Evolutionary conservation across 2,888 invertebrate genomes (phyloP), one percentile per base, ranked within the genome.

Genomic region (Stegana nigrithorax): DNA sequence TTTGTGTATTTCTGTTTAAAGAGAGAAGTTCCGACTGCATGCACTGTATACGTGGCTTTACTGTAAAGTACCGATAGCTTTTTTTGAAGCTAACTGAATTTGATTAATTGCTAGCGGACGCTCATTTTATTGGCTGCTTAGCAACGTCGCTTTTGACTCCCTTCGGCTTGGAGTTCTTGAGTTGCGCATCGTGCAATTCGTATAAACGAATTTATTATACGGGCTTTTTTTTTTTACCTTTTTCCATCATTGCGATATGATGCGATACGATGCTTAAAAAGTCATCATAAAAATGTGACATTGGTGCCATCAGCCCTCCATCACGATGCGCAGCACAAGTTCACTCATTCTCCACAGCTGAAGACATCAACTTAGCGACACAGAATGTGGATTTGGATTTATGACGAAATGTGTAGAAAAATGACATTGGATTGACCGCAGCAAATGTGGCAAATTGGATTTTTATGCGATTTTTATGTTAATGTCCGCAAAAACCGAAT

Each of bases 401-500:
- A 51, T 60, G 36, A 44, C 17, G 57, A 17, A 51, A 57, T 39
- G 57, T 45, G 45, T 17, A 45, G 50, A 57, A 58, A 67, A 66
- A 65, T 66, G 59, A 63, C 51, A 59, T 60, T 55, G 64, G 57
- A 68, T 70, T 73, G 74, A 71, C 75, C 75, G 78, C 73, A 80
- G 73, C 82, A 81, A 82, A 82, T 82, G 82, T 72, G 69, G 69
- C 67, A 82, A 80, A 82, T 81, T 79, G 78, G 71, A 71, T 70
- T 82, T 82, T 82, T 81, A 82, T 82, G 81, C 71, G 67, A 66
- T 71, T 81, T 82, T 82, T 82, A 82, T 82, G 81, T 73, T 75
- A 82, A 82, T 68, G 66, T 62, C n/a, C n/a, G n/a, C n/a, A n/a
- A n/a, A n/a, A n/a, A n/a, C n/a, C n/a, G n/a, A n/a, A n/a, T n/a